Evolutionary conservation across 30 jellyfish, hydroid and myxozoan genomes (phyloP).

Genomic region (Turritopsis dohrnii): DNA sequence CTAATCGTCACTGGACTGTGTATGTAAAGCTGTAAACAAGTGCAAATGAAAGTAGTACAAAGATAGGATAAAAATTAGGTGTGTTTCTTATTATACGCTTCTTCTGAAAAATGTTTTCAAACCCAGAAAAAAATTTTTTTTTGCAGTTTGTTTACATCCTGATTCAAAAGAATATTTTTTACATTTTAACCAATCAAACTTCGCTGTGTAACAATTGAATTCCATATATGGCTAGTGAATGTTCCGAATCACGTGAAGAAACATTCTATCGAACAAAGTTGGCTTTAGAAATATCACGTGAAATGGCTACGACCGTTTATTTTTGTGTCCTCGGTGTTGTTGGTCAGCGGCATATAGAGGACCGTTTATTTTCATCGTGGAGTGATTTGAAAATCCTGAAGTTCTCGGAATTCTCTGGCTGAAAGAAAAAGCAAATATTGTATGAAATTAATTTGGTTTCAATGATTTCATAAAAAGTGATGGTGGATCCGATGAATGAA

Average conservation of each 20-base stretch:
- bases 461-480: neutral
- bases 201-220: neutral
- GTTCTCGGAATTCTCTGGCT: neutral
- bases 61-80: neutral
- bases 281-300: conserved; percentile 5
- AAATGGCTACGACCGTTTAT: conserved; percentile 9
- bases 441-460: neutral
- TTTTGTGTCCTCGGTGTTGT: conserved; percentile 14
- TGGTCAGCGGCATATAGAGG: conserved; percentile 4
- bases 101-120: neutral
- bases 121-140: conserved; percentile 38
- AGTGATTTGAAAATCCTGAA: too few relatives aligned
- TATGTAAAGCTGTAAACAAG: neutral
- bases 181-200: conserved; percentile 26
- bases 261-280: neutral
- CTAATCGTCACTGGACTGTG: neutral
- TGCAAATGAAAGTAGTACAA: neutral
- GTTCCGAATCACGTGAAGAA: conserved; percentile 19
- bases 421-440: neutral
- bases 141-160: conserved; percentile 45
- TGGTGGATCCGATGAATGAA: neutral
- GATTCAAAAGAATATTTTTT: neutral
- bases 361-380: neutral
- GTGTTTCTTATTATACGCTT: neutral
- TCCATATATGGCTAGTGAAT: conserved; percentile 40